These are phyloP conservation scores for Tribolium madens DNA, from an alignment of 1,140 invertebrate species.

Conservation along the genomic window DNA sequence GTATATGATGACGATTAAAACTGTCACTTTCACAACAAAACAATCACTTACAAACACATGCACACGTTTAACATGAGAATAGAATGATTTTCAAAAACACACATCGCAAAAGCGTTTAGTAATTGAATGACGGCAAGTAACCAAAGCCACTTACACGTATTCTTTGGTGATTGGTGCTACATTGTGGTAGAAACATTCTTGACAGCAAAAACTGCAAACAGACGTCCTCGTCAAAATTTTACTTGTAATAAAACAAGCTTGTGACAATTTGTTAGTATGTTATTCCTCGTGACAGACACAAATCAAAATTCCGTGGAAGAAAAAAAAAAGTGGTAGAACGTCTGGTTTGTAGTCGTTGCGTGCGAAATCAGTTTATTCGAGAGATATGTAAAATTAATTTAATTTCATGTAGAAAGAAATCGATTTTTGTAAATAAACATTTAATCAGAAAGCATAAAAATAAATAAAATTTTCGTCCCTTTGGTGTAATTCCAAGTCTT, in stretches of 20 bases:
- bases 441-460: neutral
- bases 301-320: neutral
- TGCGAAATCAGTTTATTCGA: neutral
- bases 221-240: constrained; percentile 57
- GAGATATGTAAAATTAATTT: too few relatives aligned
- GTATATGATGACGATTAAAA: neutral
- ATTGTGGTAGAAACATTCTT: constrained; percentile 86
- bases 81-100: neutral
- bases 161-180: constrained; percentile 86
- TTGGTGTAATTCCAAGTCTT: neutral
- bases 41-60: neutral
- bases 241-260: constrained; percentile 15
- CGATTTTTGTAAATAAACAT: neutral
- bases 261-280: constrained; percentile 19
- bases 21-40: constrained; percentile 1
- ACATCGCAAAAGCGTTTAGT: neutral
- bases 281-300: constrained; percentile 23
- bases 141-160: constrained; percentile 84
- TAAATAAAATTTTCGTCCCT: neutral
- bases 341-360: constrained; percentile 51
- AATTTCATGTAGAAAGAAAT: too few relatives aligned
- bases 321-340: constrained; percentile 43
- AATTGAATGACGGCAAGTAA: constrained; percentile 29
- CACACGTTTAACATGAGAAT: neutral
- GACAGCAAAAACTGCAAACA: constrained; percentile 89